These are phyloP conservation scores for Phylloscopus trochilus DNA, from an alignment of 2,113 vertebrate genomes.

Conservation along the genomic window DNA sequence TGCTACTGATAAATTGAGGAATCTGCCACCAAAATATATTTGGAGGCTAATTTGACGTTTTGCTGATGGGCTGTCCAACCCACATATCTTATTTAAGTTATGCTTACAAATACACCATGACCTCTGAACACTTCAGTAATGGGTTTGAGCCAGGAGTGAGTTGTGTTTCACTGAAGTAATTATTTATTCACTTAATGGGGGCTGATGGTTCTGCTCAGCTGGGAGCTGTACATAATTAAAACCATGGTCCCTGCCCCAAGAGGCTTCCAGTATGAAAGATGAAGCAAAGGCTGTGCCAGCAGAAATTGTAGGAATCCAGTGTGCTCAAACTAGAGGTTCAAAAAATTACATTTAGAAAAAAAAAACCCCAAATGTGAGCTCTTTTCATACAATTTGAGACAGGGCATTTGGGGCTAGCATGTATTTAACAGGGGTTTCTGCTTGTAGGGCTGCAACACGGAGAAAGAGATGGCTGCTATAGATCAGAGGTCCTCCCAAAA, in stretches of 20 bases:
- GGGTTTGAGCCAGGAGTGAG: constrained; percentile 40
- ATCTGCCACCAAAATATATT: not conserved
- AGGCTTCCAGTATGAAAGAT: constrained; percentile 39
- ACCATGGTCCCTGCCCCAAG: constrained; percentile 31
- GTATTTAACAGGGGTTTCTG: not conserved
- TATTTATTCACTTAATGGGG: constrained; percentile 57
- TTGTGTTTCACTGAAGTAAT: constrained; percentile 51
- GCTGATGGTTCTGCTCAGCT: constrained; percentile 45
- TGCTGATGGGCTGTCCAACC: not conserved
- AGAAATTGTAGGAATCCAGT: not conserved
- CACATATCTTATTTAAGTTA: not conserved
- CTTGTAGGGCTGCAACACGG: fast-evolving
- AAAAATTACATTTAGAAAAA: not conserved
- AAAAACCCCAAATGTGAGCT: not conserved
- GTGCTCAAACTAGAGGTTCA: not conserved
- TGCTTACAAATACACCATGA: constrained; percentile 5
- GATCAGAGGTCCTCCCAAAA: not conserved
- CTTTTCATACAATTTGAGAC: not conserved
- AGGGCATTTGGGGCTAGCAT: not conserved
- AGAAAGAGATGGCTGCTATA: not conserved
- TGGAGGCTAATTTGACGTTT: not conserved
- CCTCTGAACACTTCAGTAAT: not conserved
- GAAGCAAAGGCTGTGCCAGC: constrained; percentile 22
- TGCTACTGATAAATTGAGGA: not conserved
- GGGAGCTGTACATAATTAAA: constrained; percentile 61